Percentiles rank a stretch among this genome's conserved stretches.
These are phyloP conservation scores for Aphaenogaster floridana DNA, from an alignment of 1,140 invertebrate species.

Conservation along the genomic window DNA sequence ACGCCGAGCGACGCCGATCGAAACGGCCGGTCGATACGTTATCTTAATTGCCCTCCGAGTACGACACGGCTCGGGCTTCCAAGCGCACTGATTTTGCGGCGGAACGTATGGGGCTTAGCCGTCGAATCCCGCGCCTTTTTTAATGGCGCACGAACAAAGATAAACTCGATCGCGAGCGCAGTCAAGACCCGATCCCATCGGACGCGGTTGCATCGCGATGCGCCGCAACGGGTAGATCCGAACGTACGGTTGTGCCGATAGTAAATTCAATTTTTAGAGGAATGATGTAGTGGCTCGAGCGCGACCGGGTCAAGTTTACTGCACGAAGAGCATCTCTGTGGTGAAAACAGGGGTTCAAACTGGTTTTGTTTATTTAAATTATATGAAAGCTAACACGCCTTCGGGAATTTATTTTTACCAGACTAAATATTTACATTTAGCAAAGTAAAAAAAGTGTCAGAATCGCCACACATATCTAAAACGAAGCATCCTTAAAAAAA, in stretches of 20 bases:
- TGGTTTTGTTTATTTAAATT: conserved; percentile 30
- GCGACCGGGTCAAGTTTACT: conserved; percentile 16
- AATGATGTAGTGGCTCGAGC: background rate
- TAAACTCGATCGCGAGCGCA: conserved; percentile 25
- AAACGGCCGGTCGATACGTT: conserved; percentile 49
- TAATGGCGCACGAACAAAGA: conserved; percentile 43
- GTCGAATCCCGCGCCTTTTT: conserved; percentile 12
- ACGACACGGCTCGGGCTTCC: conserved; percentile 28
- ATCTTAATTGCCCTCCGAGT: conserved; percentile 56
- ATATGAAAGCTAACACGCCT: background rate
- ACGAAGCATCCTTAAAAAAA: background rate
- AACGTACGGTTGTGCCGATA: conserved; percentile 21
- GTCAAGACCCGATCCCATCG: conserved; percentile 10
- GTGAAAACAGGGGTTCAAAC: background rate
- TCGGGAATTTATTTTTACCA: background rate
- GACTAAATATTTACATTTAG: background rate
- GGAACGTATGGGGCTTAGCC: background rate
- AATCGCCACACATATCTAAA: background rate
- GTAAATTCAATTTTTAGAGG: conserved; percentile 52
- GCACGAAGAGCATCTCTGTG: background rate
- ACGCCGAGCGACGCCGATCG: conserved; percentile 53
- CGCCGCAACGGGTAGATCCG: background rate
- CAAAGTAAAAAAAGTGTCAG: background rate
- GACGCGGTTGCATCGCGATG: conserved; percentile 9
- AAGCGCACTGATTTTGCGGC: conserved; percentile 19